phyloP scores from a whole-genome alignment of 2,797 vertebrate species.

The Syndactyla subalaris region DNA sequence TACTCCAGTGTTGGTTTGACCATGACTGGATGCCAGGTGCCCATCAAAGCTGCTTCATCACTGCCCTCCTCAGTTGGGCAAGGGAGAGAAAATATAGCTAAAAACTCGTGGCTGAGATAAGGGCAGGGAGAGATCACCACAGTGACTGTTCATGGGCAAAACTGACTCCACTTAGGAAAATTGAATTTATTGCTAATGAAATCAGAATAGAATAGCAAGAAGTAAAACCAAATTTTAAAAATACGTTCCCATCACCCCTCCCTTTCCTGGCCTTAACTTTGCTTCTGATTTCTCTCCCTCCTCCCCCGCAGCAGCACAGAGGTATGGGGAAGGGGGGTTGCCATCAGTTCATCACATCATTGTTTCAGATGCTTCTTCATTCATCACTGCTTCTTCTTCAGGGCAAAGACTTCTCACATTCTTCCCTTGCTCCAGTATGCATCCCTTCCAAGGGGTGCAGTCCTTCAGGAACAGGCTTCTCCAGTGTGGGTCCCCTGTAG shows the following conservation, averaged over 20 bases:
- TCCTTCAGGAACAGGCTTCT: background rate
- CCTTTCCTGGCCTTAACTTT: background rate
- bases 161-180: background rate
- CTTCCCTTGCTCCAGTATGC: background rate
- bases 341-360: background rate
- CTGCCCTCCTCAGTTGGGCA: background rate
- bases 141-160: background rate
- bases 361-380: background rate
- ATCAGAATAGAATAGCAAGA: background rate
- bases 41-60: background rate
- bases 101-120: background rate
- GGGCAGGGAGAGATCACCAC: background rate
- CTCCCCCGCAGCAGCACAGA: background rate
- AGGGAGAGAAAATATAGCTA: background rate
- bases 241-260: background rate
- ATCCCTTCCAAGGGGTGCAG: background rate
- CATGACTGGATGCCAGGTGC: background rate
- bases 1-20: background rate
- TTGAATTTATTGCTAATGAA: background rate
- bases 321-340: background rate
- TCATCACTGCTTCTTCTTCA: background rate
- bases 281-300: fast-evolving
- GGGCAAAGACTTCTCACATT: background rate
- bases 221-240: background rate
- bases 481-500: background rate